Evolutionary conservation across 1,140 invertebrate species (phyloP).

Genomic region (Anthonomus grandis): DNA sequence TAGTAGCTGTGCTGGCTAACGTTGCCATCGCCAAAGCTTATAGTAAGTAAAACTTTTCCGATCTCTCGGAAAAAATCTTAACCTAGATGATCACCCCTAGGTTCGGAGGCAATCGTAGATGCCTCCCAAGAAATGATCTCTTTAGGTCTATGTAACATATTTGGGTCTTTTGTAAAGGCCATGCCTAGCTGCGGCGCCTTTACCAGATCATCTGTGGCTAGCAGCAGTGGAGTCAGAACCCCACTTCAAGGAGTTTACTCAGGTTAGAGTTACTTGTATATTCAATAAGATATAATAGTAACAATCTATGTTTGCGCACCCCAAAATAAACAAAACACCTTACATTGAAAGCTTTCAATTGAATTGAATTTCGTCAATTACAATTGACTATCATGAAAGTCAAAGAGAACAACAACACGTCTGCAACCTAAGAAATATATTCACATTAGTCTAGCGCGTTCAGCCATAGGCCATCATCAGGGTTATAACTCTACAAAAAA

Average conservation of each 20-base stretch:
- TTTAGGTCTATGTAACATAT: constrained; percentile 68
- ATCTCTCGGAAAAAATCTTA: constrained; percentile 1
- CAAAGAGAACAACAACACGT: no score
- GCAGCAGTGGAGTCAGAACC: constrained; percentile 71
- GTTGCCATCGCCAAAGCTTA: constrained; percentile 87
- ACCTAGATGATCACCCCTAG: constrained; percentile 40
- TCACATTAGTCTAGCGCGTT: no score
- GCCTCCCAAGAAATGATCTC: constrained; percentile 73
- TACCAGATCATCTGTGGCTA: constrained; percentile 73
- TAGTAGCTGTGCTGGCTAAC: constrained; percentile 79
- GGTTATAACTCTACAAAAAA: no score
- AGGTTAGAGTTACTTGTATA: constrained; percentile 43
- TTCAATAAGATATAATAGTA: no score
- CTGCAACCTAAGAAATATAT: no score
- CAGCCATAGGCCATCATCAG: no score
- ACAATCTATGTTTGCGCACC: no score
- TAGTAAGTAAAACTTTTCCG: constrained; percentile 52
- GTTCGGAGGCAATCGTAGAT: constrained; percentile 58
- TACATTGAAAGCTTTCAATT: background rate
- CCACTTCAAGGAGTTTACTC: constrained; percentile 73
- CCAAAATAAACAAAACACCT: background rate
- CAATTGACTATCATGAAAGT: no score
- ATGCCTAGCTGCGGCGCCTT: constrained; percentile 80
- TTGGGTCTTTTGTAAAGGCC: constrained; percentile 69
- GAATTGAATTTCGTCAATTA: background rate